Evolutionary conservation across 1,140 invertebrate species (phyloP), one percentile per base, ranked within the genome.

Genomic region (Asobara japonica): DNA sequence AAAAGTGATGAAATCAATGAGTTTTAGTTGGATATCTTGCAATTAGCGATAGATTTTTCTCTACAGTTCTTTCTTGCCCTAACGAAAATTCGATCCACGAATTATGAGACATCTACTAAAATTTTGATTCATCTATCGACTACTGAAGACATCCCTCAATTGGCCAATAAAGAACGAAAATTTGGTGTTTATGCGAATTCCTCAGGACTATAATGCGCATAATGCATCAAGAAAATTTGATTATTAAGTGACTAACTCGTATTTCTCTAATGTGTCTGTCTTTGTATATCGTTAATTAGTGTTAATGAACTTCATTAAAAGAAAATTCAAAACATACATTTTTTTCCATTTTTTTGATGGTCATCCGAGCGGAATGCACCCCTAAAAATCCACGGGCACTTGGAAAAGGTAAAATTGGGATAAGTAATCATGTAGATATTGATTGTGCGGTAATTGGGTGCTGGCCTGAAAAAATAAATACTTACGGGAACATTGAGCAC

Each of bases 321-420:
- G 29, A 62, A 16, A 25, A 30, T 62, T 62, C 6, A 30, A 30
- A 29, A 30, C 27, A 13, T 10, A 6, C 2, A 69, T 69, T 30
- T 56, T 69, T 41, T 48, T 67, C 11, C 22, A 45, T 41, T 67
- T 45, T 41, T 48, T 67, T 48, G 41, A 67, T 29, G 27, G 51
- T 67, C 41, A 67, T 67, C 65, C 36, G 51, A 45, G 38, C 36
- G 41, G 25, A 22, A 51, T n/a, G n/a, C n/a, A n/a, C n/a, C n/a
- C n/a, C n/a, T n/a, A n/a, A n/a, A n/a, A n/a, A n/a, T n/a, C n/a
- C n/a, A n/a, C n/a, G n/a, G n/a, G n/a, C n/a, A n/a, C n/a, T n/a
- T n/a, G n/a, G n/a, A n/a, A n/a, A n/a, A n/a, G n/a, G n/a, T n/a
- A n/a, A n/a, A n/a, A n/a, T n/a, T n/a, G n/a, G n/a, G n/a, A n/a